These are phyloP conservation scores for Promerops cafer DNA, from an alignment of 2,113 vertebrate genomes.

Conservation along the genomic window DNA sequence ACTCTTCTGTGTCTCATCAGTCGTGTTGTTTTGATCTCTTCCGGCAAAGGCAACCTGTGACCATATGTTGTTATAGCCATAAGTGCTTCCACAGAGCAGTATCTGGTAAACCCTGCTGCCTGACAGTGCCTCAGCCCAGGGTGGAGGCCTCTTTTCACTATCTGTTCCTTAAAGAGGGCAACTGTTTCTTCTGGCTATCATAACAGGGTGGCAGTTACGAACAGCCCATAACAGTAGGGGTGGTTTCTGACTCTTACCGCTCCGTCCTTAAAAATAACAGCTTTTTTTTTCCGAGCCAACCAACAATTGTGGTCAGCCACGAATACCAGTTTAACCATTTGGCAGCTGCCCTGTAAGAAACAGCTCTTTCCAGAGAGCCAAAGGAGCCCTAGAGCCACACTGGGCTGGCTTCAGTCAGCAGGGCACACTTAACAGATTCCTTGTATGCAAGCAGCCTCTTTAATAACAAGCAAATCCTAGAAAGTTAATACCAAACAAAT, in stretches of 20 bases:
- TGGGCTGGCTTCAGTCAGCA: background rate
- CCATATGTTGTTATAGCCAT: background rate
- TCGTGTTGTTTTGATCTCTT: background rate
- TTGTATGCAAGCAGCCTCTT: background rate
- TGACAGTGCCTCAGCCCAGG: background rate
- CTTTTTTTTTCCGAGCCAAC: background rate
- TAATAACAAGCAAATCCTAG: background rate
- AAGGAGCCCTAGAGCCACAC: background rate
- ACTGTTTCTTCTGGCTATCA: slow-evolving; percentile 55
- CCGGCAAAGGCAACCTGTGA: background rate
- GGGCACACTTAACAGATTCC: background rate
- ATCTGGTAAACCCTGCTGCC: background rate
- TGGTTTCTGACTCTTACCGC: background rate
- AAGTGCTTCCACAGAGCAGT: background rate
- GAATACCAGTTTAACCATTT: slow-evolving; percentile 45
- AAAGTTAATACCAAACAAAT: background rate
- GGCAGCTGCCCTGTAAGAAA: background rate
- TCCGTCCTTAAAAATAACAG: slow-evolving; percentile 42
- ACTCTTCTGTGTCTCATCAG: background rate
- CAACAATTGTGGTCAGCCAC: slow-evolving; percentile 40
- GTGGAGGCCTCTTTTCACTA: slow-evolving; percentile 16
- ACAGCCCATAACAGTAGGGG: background rate
- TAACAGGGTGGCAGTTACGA: background rate
- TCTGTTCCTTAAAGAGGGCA: slow-evolving; percentile 9
- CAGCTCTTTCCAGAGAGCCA: background rate